Base-by-base conservation (phyloP, 1,140 invertebrate species). In the Chlorops oryzae region DNA sequence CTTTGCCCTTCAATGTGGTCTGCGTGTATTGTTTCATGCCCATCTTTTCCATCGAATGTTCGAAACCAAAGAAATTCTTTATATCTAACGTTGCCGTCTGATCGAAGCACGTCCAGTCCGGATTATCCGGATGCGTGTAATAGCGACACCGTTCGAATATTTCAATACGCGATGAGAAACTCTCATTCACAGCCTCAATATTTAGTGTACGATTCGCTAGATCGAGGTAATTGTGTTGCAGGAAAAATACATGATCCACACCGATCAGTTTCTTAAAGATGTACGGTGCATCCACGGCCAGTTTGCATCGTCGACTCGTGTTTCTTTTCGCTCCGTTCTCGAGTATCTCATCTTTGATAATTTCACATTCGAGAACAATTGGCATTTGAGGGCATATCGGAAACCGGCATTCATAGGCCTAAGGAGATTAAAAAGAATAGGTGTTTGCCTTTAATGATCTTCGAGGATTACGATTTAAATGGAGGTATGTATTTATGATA, bases 51-150 rank as follows among this genome's bases (percentile, higher is more conserved):
- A 97, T 92, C 2, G 89, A 88, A 65, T 83, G 87, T 77, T 98
- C 94, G 71, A 97, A 93, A 1, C 93, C 93, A 75, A 96, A 96
- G 73, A 98, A 98, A 59, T 90, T 94, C 72, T 93, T 96, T 5
- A 98, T 91, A 75, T 97, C 93, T 51, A 98, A 78, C 63, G 85
- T 87, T 6, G 94, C 93, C 43, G 81, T 85, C 75, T 97, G 94
- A 69, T 98, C 94, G 75, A 97, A 98, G 65, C 94, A 97, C 3
- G 95, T 98, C 94, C 94, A 98, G 28, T 92, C 83, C 2, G 84
- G 62, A 74, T 98, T 97, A 62, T 98, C 93, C 5, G 92, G 89
- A 75, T 97, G 93, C 12, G 94, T 86, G 90, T 96, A 93, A 74
- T 98, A 97, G 73, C 82, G 80, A 73, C 94, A 98, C 65, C 87